phyloP scores from a whole-genome alignment of 2,888 invertebrate species.

The Dicranocentrus wangi region DNA sequence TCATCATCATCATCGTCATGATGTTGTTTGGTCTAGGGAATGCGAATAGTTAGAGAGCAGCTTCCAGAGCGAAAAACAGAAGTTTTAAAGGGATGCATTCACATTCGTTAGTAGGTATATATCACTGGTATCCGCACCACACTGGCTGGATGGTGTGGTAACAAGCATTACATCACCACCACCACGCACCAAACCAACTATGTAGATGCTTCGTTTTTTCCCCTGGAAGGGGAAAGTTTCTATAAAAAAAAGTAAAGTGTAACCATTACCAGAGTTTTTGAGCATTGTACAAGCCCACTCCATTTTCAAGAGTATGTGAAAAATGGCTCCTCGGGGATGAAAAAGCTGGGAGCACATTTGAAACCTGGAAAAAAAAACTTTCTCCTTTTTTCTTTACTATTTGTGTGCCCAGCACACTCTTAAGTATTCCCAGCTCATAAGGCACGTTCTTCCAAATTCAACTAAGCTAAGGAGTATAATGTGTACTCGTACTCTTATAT shows the following conservation, averaged over 20 bases:
- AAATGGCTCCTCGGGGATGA: slow-evolving; percentile 66
- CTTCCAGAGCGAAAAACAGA: slow-evolving; percentile 38
- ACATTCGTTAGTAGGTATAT: neutral
- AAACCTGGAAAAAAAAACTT: slow-evolving; percentile 61
- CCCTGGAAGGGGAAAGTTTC: slow-evolving; percentile 58
- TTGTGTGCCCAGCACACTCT: neutral
- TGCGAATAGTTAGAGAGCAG: slow-evolving; percentile 36
- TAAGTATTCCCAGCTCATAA: no score
- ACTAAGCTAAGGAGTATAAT: no score
- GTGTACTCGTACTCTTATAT: slow-evolving; percentile 21
- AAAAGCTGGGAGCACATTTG: slow-evolving; percentile 58
- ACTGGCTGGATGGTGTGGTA: neutral
- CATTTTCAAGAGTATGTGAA: slow-evolving; percentile 67
- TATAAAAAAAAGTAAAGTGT: slow-evolving; percentile 58
- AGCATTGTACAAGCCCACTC: slow-evolving; percentile 64
- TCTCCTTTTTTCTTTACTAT: slow-evolving; percentile 47
- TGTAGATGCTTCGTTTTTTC: slow-evolving; percentile 3
- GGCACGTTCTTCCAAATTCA: slow-evolving; percentile 22
- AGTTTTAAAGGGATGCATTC: slow-evolving; percentile 33
- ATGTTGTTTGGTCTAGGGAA: slow-evolving; percentile 51
- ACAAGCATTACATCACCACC: slow-evolving; percentile 33
- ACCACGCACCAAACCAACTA: slow-evolving; percentile 5
- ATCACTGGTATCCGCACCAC: no score
- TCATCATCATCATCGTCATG: slow-evolving; percentile 56
- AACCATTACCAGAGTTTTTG: slow-evolving; percentile 57